Percentiles rank a stretch among this genome's conserved stretches.
Evolutionary conservation across 2,797 vertebrate genomes (phyloP).

Genomic region (Mus spretus): DNA sequence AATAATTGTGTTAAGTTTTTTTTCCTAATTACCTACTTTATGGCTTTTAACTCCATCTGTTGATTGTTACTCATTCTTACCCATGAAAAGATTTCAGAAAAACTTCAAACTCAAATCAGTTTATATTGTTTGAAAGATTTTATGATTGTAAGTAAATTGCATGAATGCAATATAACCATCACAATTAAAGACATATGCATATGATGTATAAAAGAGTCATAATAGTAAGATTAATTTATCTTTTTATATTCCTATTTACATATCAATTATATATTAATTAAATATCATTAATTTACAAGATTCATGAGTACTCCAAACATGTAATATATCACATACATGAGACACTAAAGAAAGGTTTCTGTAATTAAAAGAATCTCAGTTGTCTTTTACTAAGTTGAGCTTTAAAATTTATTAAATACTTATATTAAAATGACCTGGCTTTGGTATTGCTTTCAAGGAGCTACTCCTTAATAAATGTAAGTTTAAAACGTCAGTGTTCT

Average conservation of each 20-base stretch:
- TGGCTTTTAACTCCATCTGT: background rate
- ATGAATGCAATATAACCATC: background rate
- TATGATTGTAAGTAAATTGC: background rate
- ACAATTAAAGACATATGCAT: background rate
- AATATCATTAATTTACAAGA: background rate
- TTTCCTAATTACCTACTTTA: background rate
- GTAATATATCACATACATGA: background rate
- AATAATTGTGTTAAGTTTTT: background rate
- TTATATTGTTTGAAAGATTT: background rate
- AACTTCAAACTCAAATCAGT: background rate
- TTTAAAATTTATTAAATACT: slow-evolving; percentile 57
- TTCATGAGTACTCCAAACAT: background rate
- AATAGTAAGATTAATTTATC: background rate
- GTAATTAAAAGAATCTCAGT: background rate
- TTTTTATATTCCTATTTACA: background rate
- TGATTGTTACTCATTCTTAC: background rate
- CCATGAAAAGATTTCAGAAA: background rate
- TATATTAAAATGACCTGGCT: slow-evolving; percentile 53
- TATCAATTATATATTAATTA: background rate
- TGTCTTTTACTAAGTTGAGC: slow-evolving; percentile 34
- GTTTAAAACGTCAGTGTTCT: slow-evolving; percentile 45
- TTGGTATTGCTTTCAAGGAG: slow-evolving; percentile 45
- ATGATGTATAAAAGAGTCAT: no score
- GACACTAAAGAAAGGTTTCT: background rate
- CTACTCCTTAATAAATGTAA: slow-evolving; percentile 46